Evolutionary conservation across 92 coral and sea anemone species (phyloP).

Genomic region (Phenganax marumi): DNA sequence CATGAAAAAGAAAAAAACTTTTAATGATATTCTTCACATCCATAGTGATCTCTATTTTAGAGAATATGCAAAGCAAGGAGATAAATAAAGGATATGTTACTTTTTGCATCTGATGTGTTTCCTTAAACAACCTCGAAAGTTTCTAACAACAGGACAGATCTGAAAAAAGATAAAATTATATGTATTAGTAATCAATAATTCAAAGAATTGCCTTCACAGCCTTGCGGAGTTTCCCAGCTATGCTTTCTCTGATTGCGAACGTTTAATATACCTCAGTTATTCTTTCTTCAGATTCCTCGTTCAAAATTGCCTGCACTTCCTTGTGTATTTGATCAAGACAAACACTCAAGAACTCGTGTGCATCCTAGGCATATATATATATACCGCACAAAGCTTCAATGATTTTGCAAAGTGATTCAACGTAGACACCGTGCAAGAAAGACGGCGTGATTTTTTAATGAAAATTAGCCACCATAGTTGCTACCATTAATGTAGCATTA

Average conservation of each 20-base stretch:
- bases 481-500: background rate
- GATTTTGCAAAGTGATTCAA: no score
- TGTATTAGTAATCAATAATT: no score
- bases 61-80: background rate
- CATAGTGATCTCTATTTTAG: background rate
- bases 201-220: no score
- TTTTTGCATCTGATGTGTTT: slow-evolving; percentile 76
- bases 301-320: slow-evolving; percentile 50
- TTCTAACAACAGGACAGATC: slow-evolving; percentile 82
- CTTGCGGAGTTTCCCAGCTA: no score
- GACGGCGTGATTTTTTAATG: no score
- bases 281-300: slow-evolving; percentile 3
- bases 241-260: background rate
- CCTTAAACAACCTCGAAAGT: slow-evolving; percentile 78
- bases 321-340: slow-evolving; percentile 90
- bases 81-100: slow-evolving; percentile 46
- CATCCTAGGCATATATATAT: slow-evolving; percentile 81
- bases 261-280: slow-evolving; percentile 9
- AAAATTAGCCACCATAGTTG: background rate
- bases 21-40: background rate
- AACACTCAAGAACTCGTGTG: slow-evolving; percentile 89
- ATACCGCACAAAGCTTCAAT: background rate
- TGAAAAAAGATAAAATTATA: background rate
- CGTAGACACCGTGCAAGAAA: no score
- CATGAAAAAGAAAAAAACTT: background rate